These are phyloP conservation scores for Tachina fera DNA, from an alignment of 2,888 invertebrate species.

Conservation along the genomic window DNA sequence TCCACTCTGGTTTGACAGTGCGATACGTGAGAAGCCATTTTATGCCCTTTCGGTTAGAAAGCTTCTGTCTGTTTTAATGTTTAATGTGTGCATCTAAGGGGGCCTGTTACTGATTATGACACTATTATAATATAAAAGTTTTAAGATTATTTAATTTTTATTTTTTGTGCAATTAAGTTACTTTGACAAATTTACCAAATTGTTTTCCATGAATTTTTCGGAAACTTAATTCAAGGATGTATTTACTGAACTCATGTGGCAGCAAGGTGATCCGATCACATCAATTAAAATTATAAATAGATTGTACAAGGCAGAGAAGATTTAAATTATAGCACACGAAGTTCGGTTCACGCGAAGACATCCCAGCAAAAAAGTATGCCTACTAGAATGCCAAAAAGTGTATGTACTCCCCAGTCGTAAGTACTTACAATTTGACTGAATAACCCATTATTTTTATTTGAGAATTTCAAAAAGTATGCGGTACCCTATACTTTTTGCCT, in stretches of 20 bases:
- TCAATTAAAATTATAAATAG: too few species aligned
- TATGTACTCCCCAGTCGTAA: too few species aligned
- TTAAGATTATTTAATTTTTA: background rate
- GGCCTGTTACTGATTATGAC: background rate
- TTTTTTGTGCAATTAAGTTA: background rate
- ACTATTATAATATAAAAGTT: constrained; percentile 18
- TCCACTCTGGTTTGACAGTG: constrained; percentile 27
- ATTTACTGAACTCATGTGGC: background rate
- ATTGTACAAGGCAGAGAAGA: too few species aligned
- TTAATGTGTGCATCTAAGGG: background rate
- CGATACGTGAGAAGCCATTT: constrained; percentile 34
- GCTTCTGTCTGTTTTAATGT: background rate
- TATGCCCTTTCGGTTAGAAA: background rate
- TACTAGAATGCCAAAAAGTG: too few species aligned
- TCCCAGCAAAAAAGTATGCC: too few species aligned
- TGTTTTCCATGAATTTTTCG: background rate
- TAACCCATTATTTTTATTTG: too few species aligned
- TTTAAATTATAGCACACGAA: too few species aligned
- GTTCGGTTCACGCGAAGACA: too few species aligned
- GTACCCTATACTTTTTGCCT: too few species aligned
- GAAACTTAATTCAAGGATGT: background rate
- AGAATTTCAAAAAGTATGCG: too few species aligned
- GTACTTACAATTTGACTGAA: too few species aligned
- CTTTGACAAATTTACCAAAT: background rate
- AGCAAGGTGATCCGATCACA: too few species aligned